phyloP scores from a whole-genome alignment of 2,888 invertebrate genomes.

The Pimpla rufipes region DNA sequence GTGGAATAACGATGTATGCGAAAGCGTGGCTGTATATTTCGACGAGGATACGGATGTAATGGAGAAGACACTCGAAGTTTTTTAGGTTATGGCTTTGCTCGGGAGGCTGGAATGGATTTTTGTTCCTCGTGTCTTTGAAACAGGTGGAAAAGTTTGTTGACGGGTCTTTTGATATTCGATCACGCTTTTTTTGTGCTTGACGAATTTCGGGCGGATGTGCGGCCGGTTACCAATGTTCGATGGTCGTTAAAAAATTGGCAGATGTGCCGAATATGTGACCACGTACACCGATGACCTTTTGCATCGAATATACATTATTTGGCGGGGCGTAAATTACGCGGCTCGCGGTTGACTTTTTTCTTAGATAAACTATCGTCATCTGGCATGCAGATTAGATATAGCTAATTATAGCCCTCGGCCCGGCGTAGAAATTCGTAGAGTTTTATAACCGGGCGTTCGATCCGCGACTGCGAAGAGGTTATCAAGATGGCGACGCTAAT shows the following conservation, averaged over 20 bases:
- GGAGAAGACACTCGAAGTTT: neutral
- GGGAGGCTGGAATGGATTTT: neutral
- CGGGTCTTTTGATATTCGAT: neutral
- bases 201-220: neutral
- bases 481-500: conserved; percentile 4
- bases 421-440: conserved; percentile 14
- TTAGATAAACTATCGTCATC: conserved; percentile 29
- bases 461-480: conserved; percentile 9
- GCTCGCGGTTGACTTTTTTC: neutral
- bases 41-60: neutral
- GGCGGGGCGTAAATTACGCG: neutral
- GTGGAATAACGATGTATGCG: neutral
- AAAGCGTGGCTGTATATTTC: neutral
- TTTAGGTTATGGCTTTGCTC: neutral
- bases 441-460: neutral
- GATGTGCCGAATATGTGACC: neutral
- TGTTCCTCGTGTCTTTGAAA: neutral
- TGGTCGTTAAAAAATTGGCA: neutral
- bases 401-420: conserved; percentile 4
- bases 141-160: neutral
- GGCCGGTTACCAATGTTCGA: neutral
- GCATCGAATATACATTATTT: neutral
- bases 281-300: neutral
- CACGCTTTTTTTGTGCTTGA: neutral
- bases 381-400: conserved; percentile 28